These are phyloP conservation scores for Coenonympha arcania DNA, from an alignment of 2,888 invertebrate genomes.

Conservation along the genomic window DNA sequence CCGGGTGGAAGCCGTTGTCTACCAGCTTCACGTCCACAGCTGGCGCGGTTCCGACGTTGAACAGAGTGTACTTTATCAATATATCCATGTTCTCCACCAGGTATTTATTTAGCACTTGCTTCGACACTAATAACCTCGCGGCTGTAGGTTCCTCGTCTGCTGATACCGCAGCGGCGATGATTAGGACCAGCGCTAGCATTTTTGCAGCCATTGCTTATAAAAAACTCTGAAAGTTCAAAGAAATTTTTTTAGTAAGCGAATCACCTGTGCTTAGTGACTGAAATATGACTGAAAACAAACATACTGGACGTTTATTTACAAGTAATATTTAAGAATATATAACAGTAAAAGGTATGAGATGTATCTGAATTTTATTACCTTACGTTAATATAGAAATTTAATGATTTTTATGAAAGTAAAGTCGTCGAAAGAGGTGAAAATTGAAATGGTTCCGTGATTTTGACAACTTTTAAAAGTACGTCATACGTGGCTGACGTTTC, in stretches of 20 bases:
- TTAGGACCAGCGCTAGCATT: slow-evolving; percentile 60
- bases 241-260: not conserved
- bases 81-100: slow-evolving; percentile 97
- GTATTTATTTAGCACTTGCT: slow-evolving; percentile 96
- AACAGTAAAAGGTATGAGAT: not conserved
- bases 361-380: slow-evolving; percentile 28
- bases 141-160: slow-evolving; percentile 81
- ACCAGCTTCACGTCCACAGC: slow-evolving; percentile 91
- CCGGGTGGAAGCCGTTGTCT: slow-evolving; percentile 93
- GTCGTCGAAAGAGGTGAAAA: slow-evolving; percentile 29
- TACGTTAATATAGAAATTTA: slow-evolving; percentile 26
- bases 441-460: slow-evolving; percentile 35
- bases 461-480: slow-evolving; percentile 42
- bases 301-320: not conserved
- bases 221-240: slow-evolving; percentile 32
- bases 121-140: slow-evolving; percentile 90
- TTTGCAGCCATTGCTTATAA: slow-evolving; percentile 62
- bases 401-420: slow-evolving; percentile 22
- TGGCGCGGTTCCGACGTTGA: slow-evolving; percentile 93
- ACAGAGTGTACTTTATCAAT: slow-evolving; percentile 93
- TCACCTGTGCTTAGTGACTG: not conserved
- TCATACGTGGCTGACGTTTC: slow-evolving; percentile 75
- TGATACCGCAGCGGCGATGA: slow-evolving; percentile 60
- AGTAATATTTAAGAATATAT: slow-evolving; percentile 5
- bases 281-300: slow-evolving; percentile 18